These are phyloP conservation scores for Falcaria lacertinaria DNA, from an alignment of 2,888 invertebrate species.

Conservation along the genomic window DNA sequence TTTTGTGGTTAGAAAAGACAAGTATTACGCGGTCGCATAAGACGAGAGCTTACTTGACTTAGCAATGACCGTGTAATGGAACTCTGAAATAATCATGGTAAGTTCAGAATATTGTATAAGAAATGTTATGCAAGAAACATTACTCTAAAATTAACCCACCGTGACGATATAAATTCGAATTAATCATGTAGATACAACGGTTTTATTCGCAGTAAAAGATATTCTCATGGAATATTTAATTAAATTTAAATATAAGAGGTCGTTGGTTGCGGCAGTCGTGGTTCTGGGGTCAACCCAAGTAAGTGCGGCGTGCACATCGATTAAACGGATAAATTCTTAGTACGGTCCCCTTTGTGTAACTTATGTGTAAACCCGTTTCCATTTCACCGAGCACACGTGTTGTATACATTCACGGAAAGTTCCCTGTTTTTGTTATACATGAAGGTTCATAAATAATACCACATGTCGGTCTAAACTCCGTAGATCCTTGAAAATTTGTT, in stretches of 20 bases:
- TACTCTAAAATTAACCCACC: background rate
- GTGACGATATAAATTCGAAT: background rate
- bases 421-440: constrained; percentile 37
- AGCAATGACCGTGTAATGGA: too few relatives aligned
- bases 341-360: constrained; percentile 3
- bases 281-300: background rate
- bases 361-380: constrained; percentile 1
- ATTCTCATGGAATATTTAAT: background rate
- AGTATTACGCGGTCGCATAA: too few relatives aligned
- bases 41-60: too few relatives aligned
- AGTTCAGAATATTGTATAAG: background rate
- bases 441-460: constrained; percentile 54
- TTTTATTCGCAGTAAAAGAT: background rate
- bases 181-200: background rate
- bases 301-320: constrained; percentile 1
- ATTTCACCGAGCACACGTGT: constrained; percentile 29
- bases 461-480: constrained; percentile 37
- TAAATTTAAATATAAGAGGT: constrained; percentile 1
- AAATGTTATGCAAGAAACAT: background rate
- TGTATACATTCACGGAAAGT: constrained; percentile 40
- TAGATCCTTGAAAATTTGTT: constrained; percentile 51
- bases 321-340: constrained; percentile 2
- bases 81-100: background rate
- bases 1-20: too few relatives aligned
- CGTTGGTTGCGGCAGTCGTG: background rate